Base-by-base conservation (phyloP, 2,113 vertebrate species). In the Hydrolagus affinis region DNA sequence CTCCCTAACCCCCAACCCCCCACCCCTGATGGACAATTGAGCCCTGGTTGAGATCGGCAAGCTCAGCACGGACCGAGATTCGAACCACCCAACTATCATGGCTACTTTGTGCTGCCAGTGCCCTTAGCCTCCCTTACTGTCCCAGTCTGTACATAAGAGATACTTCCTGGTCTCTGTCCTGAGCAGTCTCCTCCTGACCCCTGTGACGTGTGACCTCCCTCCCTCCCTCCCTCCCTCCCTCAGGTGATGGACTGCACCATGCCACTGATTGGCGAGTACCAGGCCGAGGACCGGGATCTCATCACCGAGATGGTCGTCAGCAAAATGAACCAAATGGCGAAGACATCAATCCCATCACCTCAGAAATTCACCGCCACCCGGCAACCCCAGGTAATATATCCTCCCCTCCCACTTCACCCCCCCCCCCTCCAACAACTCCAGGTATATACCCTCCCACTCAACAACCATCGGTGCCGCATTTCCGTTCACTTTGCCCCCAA, bases 171-270 rank as follows among this genome's bases (percentile, higher is more conserved):
- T 44, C 44, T 44, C 44, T 44, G 44, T 44, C 44, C 44, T 44
- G 44, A 44, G 44, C 44, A 87, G 44, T 1, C 44, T 44, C 44
- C 44, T 44, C 44, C 44, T 44, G 44, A 44, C 44, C 2, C 44
- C 44, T 44, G 2, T 44, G 1, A 6, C n/a, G 11, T 0, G 17
- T 80, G 59, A 77, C 75, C 0, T 86, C 85, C n/a, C n/a, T n/a
- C n/a, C n/a, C n/a, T n/a, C n/a, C 86, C 85, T 12, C 89, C n/a
- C n/a, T n/a, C n/a, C n/a, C n/a, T n/a, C n/a, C 86, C 85, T 12
- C 89, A 99, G 98, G 96, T 98, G 86, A 95, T 99, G 92, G 98
- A 97, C 86, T 98, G 96, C 66, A 95, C 97, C 44, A 96, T 99
- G 96, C 97, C 95, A 60, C 90, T 99, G 88, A 97, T 99, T 0